Conservation (phyloP, 1,140 invertebrate species). For the Brachionus sp. region DNA sequence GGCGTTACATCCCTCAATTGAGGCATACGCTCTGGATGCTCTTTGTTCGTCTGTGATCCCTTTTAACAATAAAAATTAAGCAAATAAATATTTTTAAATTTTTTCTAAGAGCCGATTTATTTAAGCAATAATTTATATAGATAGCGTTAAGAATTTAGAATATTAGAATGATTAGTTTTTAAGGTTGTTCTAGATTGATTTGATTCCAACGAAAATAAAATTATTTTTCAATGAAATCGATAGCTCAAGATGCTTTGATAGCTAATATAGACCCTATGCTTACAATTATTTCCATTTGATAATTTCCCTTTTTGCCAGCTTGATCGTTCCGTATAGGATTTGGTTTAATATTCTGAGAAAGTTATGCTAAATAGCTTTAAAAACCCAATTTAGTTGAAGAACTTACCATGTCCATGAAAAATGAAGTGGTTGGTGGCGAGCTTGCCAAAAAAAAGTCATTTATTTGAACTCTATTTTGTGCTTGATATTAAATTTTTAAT, state of each 20-base stretch:
- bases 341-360: conserved; percentile 1
- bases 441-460: conserved; percentile 92
- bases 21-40: conserved; percentile 44
- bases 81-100: neutral
- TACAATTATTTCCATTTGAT: neutral
- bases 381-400: neutral
- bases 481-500: neutral
- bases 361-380: neutral
- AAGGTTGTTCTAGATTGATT: neutral
- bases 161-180: conserved; percentile 5
- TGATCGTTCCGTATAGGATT: neutral
- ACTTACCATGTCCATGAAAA: conserved; percentile 54
- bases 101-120: neutral
- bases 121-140: neutral
- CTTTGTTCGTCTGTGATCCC: neutral
- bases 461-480: conserved; percentile 73
- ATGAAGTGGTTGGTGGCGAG: conserved; percentile 70
- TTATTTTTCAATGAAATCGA: neutral
- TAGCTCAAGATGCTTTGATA: neutral
- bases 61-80: neutral
- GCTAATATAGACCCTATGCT: neutral
- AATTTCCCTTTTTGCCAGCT: neutral
- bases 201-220: neutral
- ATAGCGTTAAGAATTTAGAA: neutral
- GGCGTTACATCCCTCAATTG: conserved; percentile 13